Percentiles rank a stretch among this genome's conserved stretches.
These are phyloP conservation scores for Eupithecia subfuscata DNA, from an alignment of 2,888 invertebrate species.

Conservation along the genomic window DNA sequence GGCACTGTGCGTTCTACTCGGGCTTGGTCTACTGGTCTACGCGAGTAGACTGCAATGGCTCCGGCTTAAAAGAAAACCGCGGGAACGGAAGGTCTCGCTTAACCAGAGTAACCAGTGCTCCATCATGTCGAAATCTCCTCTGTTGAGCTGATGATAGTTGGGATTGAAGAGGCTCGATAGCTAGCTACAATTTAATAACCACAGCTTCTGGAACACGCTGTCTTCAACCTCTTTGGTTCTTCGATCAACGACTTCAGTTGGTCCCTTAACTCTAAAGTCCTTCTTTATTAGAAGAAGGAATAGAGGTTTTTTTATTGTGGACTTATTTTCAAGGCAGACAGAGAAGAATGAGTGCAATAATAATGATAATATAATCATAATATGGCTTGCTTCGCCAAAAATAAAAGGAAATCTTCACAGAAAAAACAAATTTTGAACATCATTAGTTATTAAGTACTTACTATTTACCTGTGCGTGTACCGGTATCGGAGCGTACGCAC, in stretches of 20 bases:
- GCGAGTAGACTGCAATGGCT: slow-evolving; percentile 20
- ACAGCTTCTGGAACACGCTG: background rate
- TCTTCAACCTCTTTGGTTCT: background rate
- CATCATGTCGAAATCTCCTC: background rate
- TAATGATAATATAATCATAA: background rate
- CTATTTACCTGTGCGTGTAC: no score
- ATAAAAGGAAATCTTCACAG: no score
- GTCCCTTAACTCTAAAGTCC: background rate
- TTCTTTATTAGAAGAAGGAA: background rate
- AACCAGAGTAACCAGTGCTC: background rate
- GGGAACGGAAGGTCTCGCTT: background rate
- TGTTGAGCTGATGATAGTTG: background rate
- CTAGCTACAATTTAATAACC: background rate
- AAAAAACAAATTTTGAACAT: background rate
- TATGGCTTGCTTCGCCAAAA: background rate
- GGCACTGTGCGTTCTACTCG: slow-evolving; percentile 17
- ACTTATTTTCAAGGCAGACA: background rate
- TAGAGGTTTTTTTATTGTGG: background rate
- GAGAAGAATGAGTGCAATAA: background rate
- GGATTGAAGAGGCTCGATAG: background rate
- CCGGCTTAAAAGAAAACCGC: background rate
- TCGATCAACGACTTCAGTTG: no score
- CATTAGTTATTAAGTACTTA: no score
- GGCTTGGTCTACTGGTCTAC: slow-evolving; percentile 18
- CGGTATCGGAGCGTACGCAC: no score